A percentile compares a stretch with the other conserved stretches of the same genome.
Evolutionary conservation across 2,113 vertebrate genomes (phyloP).

Genomic region (Petrocephalus zakoni): DNA sequence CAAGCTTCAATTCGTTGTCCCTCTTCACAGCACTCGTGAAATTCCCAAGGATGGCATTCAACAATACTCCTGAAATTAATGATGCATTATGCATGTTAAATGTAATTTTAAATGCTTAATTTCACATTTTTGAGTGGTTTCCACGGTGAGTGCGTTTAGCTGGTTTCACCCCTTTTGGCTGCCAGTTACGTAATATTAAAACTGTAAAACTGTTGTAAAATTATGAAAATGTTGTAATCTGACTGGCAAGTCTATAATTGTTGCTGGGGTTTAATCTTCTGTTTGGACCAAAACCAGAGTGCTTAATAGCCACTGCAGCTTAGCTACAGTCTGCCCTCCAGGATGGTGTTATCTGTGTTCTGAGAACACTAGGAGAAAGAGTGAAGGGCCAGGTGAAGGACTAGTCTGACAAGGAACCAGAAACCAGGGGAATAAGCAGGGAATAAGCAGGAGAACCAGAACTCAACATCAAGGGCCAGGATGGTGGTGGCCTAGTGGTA

Average conservation of each 20-base stretch:
- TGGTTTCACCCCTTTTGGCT: background rate
- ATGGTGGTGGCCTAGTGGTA: no score
- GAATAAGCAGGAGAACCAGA: background rate
- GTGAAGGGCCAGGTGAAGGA: background rate
- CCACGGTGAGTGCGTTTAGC: background rate
- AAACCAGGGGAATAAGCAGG: background rate
- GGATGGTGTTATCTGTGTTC: background rate
- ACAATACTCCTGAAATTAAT: conserved; percentile 65
- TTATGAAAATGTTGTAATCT: background rate
- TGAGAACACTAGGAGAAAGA: background rate
- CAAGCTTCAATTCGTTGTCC: conserved; percentile 59
- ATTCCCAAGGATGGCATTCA: conserved; percentile 70
- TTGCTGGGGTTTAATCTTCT: background rate
- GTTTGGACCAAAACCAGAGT: background rate
- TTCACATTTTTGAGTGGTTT: background rate
- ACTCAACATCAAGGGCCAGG: background rate
- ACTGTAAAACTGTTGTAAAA: background rate
- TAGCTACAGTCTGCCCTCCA: background rate
- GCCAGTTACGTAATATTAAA: background rate
- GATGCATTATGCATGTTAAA: background rate
- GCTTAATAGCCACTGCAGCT: background rate
- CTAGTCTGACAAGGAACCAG: background rate
- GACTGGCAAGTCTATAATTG: background rate
- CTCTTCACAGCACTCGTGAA: conserved; percentile 59
- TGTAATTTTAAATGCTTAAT: background rate